A percentile compares a stretch with the other conserved stretches of the same genome.
These are phyloP conservation scores for Xanthia icteritia DNA, from an alignment of 2,888 invertebrate genomes.

Conservation along the genomic window DNA sequence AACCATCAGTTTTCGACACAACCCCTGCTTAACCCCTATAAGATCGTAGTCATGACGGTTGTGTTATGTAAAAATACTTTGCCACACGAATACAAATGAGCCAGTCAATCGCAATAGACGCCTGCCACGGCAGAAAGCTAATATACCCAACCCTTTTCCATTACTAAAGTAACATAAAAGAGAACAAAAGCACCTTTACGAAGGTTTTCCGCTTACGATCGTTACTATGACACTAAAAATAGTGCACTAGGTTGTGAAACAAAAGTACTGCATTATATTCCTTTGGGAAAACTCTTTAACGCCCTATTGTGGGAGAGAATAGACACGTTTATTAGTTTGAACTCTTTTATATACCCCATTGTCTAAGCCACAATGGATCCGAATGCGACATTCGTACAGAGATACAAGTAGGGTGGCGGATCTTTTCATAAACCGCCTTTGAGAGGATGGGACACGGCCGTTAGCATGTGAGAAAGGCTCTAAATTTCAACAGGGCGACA, in stretches of 20 bases:
- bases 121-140: constrained; percentile 53
- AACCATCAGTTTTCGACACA: constrained; percentile 4
- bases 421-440: constrained; percentile 76
- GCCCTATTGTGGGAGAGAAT: constrained; percentile 36
- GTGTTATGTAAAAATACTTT: constrained; percentile 49
- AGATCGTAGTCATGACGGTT: constrained; percentile 19
- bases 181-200: constrained; percentile 51
- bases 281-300: constrained; percentile 39
- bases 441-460: constrained; percentile 75
- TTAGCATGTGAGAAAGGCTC: constrained; percentile 73
- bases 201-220: constrained; percentile 52
- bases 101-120: constrained; percentile 55
- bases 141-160: constrained; percentile 62
- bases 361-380: constrained; percentile 64
- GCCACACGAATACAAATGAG: constrained; percentile 57
- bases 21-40: constrained; percentile 16
- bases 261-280: constrained; percentile 48
- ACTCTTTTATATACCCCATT: constrained; percentile 64
- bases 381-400: constrained; percentile 65
- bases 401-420: constrained; percentile 67
- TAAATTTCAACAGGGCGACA: constrained; percentile 82
- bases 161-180: constrained; percentile 55
- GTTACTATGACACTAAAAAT: constrained; percentile 59
- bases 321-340: constrained; percentile 66
- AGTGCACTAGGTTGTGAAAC: constrained; percentile 44